These are phyloP conservation scores for Pristionchus fissidentatus DNA, from an alignment of 2,888 invertebrate species.

Conservation along the genomic window DNA sequence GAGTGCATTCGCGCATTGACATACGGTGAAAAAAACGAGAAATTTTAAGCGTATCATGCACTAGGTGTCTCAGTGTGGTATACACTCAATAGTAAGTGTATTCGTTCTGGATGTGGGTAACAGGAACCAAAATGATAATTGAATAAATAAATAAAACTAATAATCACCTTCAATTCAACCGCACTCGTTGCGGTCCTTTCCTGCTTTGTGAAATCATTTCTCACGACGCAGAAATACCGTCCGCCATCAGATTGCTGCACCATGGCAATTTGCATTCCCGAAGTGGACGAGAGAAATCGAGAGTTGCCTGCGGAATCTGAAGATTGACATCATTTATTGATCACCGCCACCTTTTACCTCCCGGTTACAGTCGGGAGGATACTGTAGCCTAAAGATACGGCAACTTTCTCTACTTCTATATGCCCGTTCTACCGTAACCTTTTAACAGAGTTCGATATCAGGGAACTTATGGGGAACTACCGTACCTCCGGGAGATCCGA, in stretches of 20 bases:
- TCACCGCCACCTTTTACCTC: too few species aligned
- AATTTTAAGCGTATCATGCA: too few species aligned
- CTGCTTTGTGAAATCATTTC: constrained; percentile 66
- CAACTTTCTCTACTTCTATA: too few species aligned
- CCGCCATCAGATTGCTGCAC: constrained; percentile 69
- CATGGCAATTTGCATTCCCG: constrained; percentile 71
- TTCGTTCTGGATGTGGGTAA: not conserved
- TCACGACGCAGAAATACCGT: constrained; percentile 71
- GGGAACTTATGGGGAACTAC: too few species aligned
- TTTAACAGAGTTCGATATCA: too few species aligned
- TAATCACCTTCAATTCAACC: constrained; percentile 64
- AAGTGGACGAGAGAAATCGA: constrained; percentile 63
- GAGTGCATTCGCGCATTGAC: not conserved
- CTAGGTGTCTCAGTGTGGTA: too few species aligned
- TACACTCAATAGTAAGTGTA: too few species aligned
- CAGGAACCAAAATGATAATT: too few species aligned
- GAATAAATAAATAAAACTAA: not conserved
- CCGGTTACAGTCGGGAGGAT: too few species aligned
- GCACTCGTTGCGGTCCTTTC: constrained; percentile 64
- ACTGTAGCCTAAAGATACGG: too few species aligned
- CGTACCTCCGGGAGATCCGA: constrained; percentile 25
- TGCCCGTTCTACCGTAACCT: too few species aligned
- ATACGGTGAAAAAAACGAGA: not conserved
- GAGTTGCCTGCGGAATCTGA: constrained; percentile 17
- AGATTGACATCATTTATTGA: too few species aligned